A percentile compares a stretch with the other conserved stretches of the same genome.
These are phyloP conservation scores for Percopsis transmontana DNA, from an alignment of 2,113 vertebrate genomes.

Conservation along the genomic window DNA sequence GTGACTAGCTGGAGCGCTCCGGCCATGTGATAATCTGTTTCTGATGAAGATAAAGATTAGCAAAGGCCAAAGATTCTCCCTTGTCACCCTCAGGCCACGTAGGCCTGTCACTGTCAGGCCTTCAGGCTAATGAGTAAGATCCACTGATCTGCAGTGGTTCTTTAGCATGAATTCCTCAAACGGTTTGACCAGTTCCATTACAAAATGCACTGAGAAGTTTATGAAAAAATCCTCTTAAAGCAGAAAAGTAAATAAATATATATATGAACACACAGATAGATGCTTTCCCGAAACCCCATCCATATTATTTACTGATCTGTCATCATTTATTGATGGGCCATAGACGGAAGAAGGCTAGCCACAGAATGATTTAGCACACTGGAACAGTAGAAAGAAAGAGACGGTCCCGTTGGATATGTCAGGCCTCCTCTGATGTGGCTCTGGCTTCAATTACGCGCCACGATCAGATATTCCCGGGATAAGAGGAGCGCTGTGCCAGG, in stretches of 20 bases:
- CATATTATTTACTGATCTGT: constrained; percentile 33
- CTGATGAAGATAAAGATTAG: constrained; percentile 62
- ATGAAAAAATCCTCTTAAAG: too few species aligned
- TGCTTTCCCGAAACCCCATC: constrained; percentile 9
- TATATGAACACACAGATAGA: background rate
- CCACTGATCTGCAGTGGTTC: too few species aligned
- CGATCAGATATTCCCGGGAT: constrained; percentile 81
- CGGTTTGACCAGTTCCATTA: background rate
- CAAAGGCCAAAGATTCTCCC: constrained; percentile 19
- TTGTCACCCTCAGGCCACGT: background rate
- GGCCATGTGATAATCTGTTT: constrained; percentile 71
- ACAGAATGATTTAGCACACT: constrained; percentile 65
- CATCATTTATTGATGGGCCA: constrained; percentile 77
- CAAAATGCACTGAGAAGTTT: too few species aligned
- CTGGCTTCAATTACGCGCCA: constrained; percentile 85
- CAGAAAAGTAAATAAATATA: too few species aligned
- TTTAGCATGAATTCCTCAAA: background rate
- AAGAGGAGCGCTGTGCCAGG: constrained; percentile 72
- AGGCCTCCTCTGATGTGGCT: constrained; percentile 75
- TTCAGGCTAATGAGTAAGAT: background rate
- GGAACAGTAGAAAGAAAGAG: constrained; percentile 64
- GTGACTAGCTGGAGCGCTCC: constrained; percentile 44
- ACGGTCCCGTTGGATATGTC: constrained; percentile 70
- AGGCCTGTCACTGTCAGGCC: background rate
- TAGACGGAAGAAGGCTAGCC: constrained; percentile 68